phyloP scores from a whole-genome alignment of 2,797 vertebrate species.

The Dipus sagitta region DNA sequence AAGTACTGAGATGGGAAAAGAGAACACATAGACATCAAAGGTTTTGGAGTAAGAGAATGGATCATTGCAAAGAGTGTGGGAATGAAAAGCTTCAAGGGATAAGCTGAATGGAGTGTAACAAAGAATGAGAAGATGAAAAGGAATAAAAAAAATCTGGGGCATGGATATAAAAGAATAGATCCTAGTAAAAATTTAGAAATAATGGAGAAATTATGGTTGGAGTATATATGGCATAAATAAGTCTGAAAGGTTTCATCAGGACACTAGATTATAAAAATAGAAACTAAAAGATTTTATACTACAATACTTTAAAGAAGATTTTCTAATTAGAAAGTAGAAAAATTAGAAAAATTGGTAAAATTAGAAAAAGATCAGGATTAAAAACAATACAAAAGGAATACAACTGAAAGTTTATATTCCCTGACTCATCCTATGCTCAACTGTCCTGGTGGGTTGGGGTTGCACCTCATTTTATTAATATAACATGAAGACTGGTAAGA shows the following conservation, averaged over 20 bases:
- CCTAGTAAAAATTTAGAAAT: not conserved
- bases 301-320: not conserved
- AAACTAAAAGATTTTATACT: not conserved
- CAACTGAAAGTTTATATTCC: not conserved
- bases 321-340: too few relatives aligned
- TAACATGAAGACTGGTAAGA: not conserved
- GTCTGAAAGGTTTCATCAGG: not conserved
- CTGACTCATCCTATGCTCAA: not conserved
- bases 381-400: not conserved
- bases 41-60: not conserved
- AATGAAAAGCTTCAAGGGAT: not conserved
- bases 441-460: not conserved
- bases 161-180: not conserved
- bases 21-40: not conserved
- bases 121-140: not conserved
- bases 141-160: not conserved
- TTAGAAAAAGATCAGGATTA: not conserved
- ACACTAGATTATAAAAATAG: not conserved
- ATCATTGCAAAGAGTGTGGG: not conserved
- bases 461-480: not conserved
- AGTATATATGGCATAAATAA: not conserved
- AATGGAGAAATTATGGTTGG: not conserved
- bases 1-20: not conserved
- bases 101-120: not conserved
- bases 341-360: not conserved